Conservation (phyloP, 2,797 vertebrate species). For the Brotula barbata region DNA sequence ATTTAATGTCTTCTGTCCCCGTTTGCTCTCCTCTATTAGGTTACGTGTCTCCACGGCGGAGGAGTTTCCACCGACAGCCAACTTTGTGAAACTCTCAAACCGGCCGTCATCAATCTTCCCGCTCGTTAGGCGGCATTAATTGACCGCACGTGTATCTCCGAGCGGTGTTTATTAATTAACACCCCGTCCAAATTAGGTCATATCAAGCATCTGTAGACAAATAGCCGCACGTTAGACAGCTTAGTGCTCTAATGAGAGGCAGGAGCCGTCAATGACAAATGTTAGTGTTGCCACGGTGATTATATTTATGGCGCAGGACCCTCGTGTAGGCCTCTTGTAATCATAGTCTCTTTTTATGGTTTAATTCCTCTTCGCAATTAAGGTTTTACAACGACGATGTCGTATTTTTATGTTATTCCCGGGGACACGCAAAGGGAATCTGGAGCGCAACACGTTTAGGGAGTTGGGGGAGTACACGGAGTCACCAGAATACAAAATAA, state of each 20-base stretch:
- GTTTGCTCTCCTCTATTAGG: constrained; percentile 38
- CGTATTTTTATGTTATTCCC: too few species aligned
- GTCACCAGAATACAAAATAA: too few species aligned
- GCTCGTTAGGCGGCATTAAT: constrained; percentile 74
- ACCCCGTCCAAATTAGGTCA: constrained; percentile 69
- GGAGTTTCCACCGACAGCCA: constrained; percentile 31
- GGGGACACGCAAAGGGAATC: too few species aligned
- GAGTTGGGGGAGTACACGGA: too few species aligned
- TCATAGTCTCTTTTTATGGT: background rate
- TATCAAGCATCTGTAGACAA: constrained; percentile 70
- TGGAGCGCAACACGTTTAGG: too few species aligned
- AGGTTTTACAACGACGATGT: too few species aligned
- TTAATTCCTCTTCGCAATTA: too few species aligned
- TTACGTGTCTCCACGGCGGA: constrained; percentile 28
- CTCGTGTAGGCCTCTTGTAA: too few species aligned
- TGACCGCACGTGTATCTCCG: constrained; percentile 64
- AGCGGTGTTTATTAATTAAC: constrained; percentile 78
- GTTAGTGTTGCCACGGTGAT: background rate
- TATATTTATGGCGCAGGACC: too few species aligned
- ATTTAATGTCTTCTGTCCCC: constrained; percentile 52
- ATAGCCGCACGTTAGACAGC: constrained; percentile 66
- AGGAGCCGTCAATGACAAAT: constrained; percentile 12
- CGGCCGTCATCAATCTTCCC: constrained; percentile 62
- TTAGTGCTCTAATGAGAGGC: constrained; percentile 55
- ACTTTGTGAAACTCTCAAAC: constrained; percentile 52